phyloP scores from a whole-genome alignment of 2,888 invertebrate species.

The Zaprionus bogoriensis region DNA sequence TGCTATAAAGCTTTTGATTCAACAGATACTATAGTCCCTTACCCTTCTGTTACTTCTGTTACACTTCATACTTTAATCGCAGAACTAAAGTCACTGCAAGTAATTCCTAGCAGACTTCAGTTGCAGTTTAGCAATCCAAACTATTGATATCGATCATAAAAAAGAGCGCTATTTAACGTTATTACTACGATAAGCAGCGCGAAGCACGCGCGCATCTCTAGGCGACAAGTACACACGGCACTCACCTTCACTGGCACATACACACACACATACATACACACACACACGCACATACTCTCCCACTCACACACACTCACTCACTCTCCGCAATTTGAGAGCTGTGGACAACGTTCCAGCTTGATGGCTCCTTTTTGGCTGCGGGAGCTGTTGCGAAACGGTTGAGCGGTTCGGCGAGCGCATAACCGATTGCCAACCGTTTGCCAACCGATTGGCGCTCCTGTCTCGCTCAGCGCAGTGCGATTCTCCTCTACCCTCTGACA shows the following conservation, averaged over 20 bases:
- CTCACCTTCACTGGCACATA: constrained; percentile 16
- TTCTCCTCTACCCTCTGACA: not conserved
- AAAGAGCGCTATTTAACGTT: not conserved
- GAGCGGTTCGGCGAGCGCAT: constrained; percentile 30
- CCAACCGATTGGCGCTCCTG: constrained; percentile 20
- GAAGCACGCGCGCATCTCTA: constrained; percentile 32
- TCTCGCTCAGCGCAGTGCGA: constrained; percentile 19
- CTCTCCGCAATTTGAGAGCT: constrained; percentile 24
- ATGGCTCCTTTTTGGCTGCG: constrained; percentile 55
- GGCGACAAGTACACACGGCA: constrained; percentile 1
- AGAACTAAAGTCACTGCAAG: too few relatives aligned
- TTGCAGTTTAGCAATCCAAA: too few relatives aligned
- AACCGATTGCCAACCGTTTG: constrained; percentile 62
- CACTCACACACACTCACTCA: not conserved
- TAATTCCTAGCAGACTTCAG: too few relatives aligned
- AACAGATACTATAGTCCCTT: too few relatives aligned
- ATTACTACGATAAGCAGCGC: not conserved
- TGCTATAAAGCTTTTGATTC: too few relatives aligned
- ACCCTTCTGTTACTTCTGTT: too few relatives aligned
- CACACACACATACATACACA: not conserved
- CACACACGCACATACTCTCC: not conserved
- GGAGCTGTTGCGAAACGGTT: constrained; percentile 67
- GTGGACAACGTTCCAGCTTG: constrained; percentile 47
- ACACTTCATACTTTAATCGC: too few relatives aligned
- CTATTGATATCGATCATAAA: not conserved